A percentile compares a stretch with the other conserved stretches of the same genome.
These are phyloP conservation scores for Pangasius krempfi DNA, from an alignment of 2,797 vertebrate species.

Conservation along the genomic window DNA sequence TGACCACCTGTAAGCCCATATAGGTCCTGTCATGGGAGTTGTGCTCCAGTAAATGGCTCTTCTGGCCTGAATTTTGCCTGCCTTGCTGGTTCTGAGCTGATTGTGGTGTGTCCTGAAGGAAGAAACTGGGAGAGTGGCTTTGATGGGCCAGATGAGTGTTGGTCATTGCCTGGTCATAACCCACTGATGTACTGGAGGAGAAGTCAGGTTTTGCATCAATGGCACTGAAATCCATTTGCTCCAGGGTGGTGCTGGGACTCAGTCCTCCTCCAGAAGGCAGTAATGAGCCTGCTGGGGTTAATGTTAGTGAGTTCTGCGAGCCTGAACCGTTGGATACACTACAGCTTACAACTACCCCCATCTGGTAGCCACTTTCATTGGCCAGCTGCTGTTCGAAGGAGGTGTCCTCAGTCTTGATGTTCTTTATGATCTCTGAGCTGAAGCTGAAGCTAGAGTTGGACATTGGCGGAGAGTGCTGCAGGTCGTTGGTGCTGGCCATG, in stretches of 20 bases:
- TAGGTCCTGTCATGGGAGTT: conserved; percentile 76
- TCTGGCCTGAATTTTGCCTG: conserved; percentile 72
- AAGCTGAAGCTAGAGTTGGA: conserved; percentile 79
- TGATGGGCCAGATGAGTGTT: conserved; percentile 92
- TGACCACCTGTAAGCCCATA: conserved; percentile 83
- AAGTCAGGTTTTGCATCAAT: conserved; percentile 98
- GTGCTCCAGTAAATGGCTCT: conserved; percentile 79
- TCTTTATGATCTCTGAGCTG: conserved; percentile 87
- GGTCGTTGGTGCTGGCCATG: conserved; percentile 59
- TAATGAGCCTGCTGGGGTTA: conserved; percentile 85
- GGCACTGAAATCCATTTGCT: conserved; percentile 99
- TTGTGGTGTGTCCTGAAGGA: conserved; percentile 92
- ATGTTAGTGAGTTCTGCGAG: conserved; percentile 82
- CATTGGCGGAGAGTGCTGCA: conserved; percentile 77
- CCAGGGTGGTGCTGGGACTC: conserved; percentile 97
- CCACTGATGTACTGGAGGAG: conserved; percentile 71
- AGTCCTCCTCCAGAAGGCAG: conserved; percentile 95
- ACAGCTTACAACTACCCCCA: conserved; percentile 75
- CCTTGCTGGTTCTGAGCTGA: conserved; percentile 75
- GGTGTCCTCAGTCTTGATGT: conserved; percentile 97
- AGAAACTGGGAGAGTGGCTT: conserved; percentile 95
- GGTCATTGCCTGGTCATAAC: conserved; percentile 88
- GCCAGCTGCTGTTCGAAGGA: conserved; percentile 98
- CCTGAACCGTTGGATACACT: conserved; percentile 76
- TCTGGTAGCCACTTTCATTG: conserved; percentile 84